Base-by-base conservation (phyloP, 2,888 invertebrate genomes). In the Anarsia innoxiella region DNA sequence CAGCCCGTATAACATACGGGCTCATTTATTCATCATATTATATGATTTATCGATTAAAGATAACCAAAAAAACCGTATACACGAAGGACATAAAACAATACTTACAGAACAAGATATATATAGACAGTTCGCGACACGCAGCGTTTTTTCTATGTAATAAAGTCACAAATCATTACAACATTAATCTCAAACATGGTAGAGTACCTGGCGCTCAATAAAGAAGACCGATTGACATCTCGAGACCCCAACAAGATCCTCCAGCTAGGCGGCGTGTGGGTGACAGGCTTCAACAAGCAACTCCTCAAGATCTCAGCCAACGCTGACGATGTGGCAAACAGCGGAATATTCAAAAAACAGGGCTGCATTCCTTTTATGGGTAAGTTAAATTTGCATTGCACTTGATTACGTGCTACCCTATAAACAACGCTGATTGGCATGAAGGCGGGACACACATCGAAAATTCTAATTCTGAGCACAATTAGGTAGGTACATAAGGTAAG, bases 341-440 rank as follows among this genome's bases (percentile, higher is more conserved):
- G 30, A 16, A 46, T 56, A 1, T 63, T 51, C 47, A 61, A 51
- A 11, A 45, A 51, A 36, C 62, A 66, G 39, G 53, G 47, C 14
- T 65, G 62, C 40, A 37, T 61, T 12, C 38, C 46, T 10, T 41
- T 47, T 13, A 64, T 64, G 66, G 66, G 66, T 63, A 46, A 51
- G 19, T 19, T 2, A 3, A 14, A 14, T n/a, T n/a, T n/a, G n/a
- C n/a, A n/a, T n/a, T n/a, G n/a, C n/a, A n/a, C n/a, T n/a, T n/a
- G n/a, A n/a, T n/a, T n/a, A n/a, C n/a, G n/a, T n/a, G n/a, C n/a
- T n/a, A n/a, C n/a, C n/a, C n/a, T n/a, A n/a, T n/a, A n/a, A n/a
- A n/a, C n/a, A n/a, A n/a, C n/a, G n/a, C n/a, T n/a, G n/a, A n/a
- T n/a, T n/a, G n/a, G n/a, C n/a, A n/a, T 27, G 27, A 27, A 10